These are phyloP conservation scores for Hipposideros larvatus DNA, from an alignment of 2,797 vertebrate genomes.

Conservation along the genomic window DNA sequence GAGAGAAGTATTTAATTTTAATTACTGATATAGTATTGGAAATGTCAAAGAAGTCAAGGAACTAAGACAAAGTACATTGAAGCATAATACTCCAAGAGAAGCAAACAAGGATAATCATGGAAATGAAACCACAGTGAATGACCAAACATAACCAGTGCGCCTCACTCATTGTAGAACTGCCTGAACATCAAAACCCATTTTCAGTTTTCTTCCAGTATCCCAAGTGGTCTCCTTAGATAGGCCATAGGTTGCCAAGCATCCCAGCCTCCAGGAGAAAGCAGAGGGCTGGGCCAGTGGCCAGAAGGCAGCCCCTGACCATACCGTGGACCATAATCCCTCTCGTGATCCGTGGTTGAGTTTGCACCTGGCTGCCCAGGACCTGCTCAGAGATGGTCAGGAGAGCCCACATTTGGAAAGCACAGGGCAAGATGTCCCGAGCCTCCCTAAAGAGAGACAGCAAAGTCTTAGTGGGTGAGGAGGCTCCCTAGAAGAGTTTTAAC, in stretches of 20 bases:
- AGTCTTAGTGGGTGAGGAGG: background rate
- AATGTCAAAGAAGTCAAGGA: background rate
- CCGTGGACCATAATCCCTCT: background rate
- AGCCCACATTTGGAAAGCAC: conserved; percentile 41
- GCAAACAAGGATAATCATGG: background rate
- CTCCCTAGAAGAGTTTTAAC: conserved; percentile 31
- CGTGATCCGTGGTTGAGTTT: background rate
- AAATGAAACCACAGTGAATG: background rate
- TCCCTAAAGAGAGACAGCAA: conserved; percentile 54
- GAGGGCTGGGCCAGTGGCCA: background rate
- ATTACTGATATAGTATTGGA: background rate
- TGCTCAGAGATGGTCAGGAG: background rate
- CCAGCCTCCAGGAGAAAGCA: background rate
- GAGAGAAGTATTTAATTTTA: conserved; percentile 66
- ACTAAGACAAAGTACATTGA: conserved; percentile 15
- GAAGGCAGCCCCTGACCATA: too few relatives aligned
- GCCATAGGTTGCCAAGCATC: background rate
- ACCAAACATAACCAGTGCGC: background rate
- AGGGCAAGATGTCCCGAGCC: conserved; percentile 25
- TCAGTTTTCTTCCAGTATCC: background rate
- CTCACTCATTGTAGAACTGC: background rate
- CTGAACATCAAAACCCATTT: background rate
- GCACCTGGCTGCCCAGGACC: conserved; percentile 33
- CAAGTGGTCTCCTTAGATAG: background rate
- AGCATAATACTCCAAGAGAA: background rate